phyloP scores from a whole-genome alignment of 1,140 invertebrate species.

The Pantala flavescens region DNA sequence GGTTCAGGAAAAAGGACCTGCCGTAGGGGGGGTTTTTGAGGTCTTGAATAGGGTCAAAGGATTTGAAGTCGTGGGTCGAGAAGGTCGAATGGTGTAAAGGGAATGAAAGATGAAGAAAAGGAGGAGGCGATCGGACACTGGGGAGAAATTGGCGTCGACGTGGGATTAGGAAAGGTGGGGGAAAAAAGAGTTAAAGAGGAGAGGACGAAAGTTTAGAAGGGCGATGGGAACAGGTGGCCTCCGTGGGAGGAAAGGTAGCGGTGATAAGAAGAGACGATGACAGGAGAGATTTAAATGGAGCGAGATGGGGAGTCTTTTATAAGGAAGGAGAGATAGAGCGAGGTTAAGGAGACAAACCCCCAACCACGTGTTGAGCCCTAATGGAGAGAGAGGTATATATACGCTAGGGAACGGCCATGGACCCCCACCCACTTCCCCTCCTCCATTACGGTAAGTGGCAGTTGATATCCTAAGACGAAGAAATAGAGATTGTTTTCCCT shows the following conservation, averaged over 20 bases:
- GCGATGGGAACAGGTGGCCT: neutral
- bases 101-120: neutral
- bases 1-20: neutral
- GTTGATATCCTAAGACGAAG: neutral
- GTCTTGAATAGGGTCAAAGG: neutral
- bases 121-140: neutral
- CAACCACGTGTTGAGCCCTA: constrained; percentile 7
- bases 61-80: neutral
- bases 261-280: too few species aligned
- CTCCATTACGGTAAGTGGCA: neutral
- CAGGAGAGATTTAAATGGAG: too few species aligned
- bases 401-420: neutral
- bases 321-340: neutral
- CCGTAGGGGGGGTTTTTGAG: neutral
- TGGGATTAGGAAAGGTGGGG: neutral
- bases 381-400: neutral
- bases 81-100: neutral
- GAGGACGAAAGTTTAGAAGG: neutral
- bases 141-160: neutral
- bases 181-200: neutral
- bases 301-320: too few species aligned
- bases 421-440: neutral
- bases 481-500: too few species aligned
- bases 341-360: neutral
- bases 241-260: too few species aligned